phyloP scores from a whole-genome alignment of 2,888 invertebrate genomes.

The Melinaea marsaeus region DNA sequence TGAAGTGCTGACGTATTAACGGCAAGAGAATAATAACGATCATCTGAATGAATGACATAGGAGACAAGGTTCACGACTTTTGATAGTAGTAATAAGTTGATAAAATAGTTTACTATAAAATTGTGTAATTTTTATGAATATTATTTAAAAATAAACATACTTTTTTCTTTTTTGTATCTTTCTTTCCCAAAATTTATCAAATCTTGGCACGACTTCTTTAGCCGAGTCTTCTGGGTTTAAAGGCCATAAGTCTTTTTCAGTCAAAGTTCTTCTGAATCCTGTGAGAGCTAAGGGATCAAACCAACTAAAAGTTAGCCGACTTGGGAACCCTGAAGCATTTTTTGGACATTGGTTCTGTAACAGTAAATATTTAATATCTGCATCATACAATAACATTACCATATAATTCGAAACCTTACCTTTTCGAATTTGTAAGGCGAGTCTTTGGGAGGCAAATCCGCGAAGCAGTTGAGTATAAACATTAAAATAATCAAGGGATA shows the following conservation, averaged over 20 bases:
- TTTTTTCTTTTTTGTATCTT: conserved; percentile 80
- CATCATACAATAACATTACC: not conserved
- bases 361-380: conserved; percentile 12
- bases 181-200: conserved; percentile 90
- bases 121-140: no score
- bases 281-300: conserved; percentile 90
- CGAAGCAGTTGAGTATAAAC: conserved; percentile 88
- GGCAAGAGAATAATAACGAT: no score
- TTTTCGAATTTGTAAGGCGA: conserved; percentile 83
- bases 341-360: conserved; percentile 92
- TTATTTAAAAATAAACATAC: conserved; percentile 60
- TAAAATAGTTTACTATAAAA: no score
- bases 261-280: conserved; percentile 90
- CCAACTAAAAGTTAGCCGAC: conserved; percentile 93
- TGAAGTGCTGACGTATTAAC: no score
- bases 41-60: no score
- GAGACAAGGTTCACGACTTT: no score
- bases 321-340: conserved; percentile 88
- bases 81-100: no score
- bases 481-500: conserved; percentile 83
- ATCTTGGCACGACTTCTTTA: conserved; percentile 86
- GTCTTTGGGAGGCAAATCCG: conserved; percentile 83
- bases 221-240: conserved; percentile 91
- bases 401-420: conserved; percentile 62
- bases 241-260: conserved; percentile 91